Base-by-base conservation (phyloP, 2,888 invertebrate genomes). In the Horisme vitalbata region DNA sequence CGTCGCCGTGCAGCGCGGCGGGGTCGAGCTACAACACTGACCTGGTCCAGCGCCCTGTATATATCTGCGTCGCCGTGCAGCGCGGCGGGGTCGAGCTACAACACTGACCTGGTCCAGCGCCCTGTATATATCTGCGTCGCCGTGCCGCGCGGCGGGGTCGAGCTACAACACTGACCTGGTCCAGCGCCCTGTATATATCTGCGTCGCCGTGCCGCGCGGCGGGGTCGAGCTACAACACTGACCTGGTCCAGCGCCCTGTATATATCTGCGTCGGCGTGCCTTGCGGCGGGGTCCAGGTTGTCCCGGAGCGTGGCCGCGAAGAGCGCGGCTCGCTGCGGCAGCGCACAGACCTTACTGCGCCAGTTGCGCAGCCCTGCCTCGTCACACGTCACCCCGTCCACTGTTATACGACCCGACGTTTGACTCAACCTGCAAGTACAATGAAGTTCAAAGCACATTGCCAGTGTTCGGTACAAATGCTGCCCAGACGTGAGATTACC, bases 231-330 rank as follows among this genome's bases (percentile, higher is more conserved):
- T n/a, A n/a, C n/a, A n/a, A n/a, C 1, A 3, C 28, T 18, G 5
- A 88, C 94, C 80, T 95, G 93, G 36, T 94, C 93, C 7, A 96
- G 70, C 0, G 94, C 95, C 23, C 83, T 85, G 93, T 95, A 94
- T 15, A 96, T 80, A 11, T 92, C 81, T 0, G 90, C 87, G 59
- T 96, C 96, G 4, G 79, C 74, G 63, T 93, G 92, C 20, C 87
- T 75, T 6, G 91, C 84, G 66, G 94, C 93, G 0, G 96, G 96
- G 77, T 96, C 96, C 26, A 96, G 82, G 76, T 96, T 96, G 54
- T 93, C 92, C 0, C 96, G 80, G 49, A 96, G 75, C 0, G 94
- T 91, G n/a, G 95, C 95, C 0, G 94, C 93, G 73, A 96, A 94
- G 12, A 95, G 71, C 10, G 94, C 92, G 0, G 94, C 94, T 31